Evolutionary conservation across 2,797 vertebrate species (phyloP), one percentile per base, ranked within the genome.

Genomic region (Denticeps clupeoides): DNA sequence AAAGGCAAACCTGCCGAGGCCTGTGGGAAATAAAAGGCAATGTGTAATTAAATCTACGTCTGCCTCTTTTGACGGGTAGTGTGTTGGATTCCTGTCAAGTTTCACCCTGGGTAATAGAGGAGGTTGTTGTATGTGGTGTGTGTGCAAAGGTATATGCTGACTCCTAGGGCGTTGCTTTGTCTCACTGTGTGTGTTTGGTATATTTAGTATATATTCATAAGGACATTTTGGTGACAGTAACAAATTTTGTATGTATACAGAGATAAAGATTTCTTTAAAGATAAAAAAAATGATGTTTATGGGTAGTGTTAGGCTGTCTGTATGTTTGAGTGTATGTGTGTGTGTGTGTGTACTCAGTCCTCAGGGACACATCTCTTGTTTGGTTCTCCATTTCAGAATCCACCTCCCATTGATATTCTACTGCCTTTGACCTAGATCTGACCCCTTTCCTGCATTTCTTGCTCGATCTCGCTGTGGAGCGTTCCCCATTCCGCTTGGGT

Each of bases 11-110:
- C 55, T 51, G 50, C 38, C 32, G 61, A 51, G 56, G 49, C 18
- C 24, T 12, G 6, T 45, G 43, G 18, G 37, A 48, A 42, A 18
- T 32, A 19, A 32, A 40, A n/a, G 38, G 40, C 56, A 41, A 51
- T 57, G 49, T 55, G 56, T 58, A 58, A 68, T 65, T 68, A 37
- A 55, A 58, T 56, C 46, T n/a, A 12, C 41, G 38, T 43, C 37
- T 51, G 19, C 63, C 3, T 42, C 37, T 29, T 58, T 51, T 27
- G 51, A 65, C 54, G 47, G 41, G 45, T 16, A 46, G 33, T 48
- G 22, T 62, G 59, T 64, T 59, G 59, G 46, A 62, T 62, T 60
- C 4, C 21, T 50, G 47, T 67, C 45, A 48, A 56, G 49, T 52
- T 28, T 35, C 44, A 35, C 41, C 50, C 23, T 47, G 33, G 41